Conservation (phyloP, 2,113 vertebrate genomes). For the Syngnathus floridae region DNA sequence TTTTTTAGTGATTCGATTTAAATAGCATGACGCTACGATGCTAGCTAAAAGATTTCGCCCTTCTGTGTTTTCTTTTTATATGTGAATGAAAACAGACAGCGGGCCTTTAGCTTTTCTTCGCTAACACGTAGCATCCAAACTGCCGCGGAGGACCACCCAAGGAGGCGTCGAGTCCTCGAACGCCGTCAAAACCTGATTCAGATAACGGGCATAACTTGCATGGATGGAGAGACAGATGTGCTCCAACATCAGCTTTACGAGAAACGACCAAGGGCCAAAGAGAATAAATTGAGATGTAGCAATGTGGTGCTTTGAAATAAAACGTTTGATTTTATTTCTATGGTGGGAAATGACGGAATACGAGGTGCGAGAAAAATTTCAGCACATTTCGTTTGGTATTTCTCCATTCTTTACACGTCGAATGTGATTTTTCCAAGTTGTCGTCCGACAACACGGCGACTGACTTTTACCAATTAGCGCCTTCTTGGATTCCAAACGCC, state of each 20-base stretch:
- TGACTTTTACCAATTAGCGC: conserved; percentile 37
- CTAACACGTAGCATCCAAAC: conserved; percentile 48
- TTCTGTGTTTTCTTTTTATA: conserved; percentile 24
- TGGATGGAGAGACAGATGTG: conserved; percentile 29
- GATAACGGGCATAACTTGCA: conserved; percentile 35
- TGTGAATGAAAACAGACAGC: conserved; percentile 50
- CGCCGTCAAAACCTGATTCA: conserved; percentile 34
- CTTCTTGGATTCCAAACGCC: conserved; percentile 26
- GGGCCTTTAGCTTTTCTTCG: conserved; percentile 42
- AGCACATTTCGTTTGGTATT: too few species aligned
- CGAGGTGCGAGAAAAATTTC: not conserved
- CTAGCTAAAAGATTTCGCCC: too few species aligned
- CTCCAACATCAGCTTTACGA: conserved; percentile 2
- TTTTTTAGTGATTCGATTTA: conserved; percentile 31
- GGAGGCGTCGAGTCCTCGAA: conserved; percentile 37
- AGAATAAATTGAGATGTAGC: conserved; percentile 19
- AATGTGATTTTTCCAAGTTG: not conserved
- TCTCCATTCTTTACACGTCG: too few species aligned
- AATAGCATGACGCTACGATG: too few species aligned
- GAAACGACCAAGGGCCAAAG: conserved; percentile 1
- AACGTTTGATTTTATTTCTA: not conserved
- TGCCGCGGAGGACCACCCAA: conserved; percentile 49
- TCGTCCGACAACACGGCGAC: not conserved
- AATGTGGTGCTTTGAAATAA: not conserved
- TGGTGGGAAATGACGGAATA: not conserved